Percentiles rank a stretch among this genome's conserved stretches.
Evolutionary conservation across 2,113 vertebrate species (phyloP).

Genomic region (Fregetta grallaria): DNA sequence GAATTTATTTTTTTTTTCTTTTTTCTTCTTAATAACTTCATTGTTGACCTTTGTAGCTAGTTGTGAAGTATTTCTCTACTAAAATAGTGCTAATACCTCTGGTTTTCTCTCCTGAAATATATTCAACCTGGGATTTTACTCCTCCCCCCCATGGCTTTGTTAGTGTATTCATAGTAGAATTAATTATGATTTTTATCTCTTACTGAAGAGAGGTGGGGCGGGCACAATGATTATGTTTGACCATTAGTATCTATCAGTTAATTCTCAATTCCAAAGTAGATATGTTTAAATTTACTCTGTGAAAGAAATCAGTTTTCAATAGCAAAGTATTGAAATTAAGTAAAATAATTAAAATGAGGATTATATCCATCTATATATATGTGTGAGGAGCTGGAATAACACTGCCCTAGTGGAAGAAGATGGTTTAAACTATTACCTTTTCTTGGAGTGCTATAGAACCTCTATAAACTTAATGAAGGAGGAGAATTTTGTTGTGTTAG

Average conservation of each 20-base stretch:
- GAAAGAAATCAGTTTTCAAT: background rate
- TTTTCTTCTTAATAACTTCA: background rate
- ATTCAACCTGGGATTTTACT: background rate
- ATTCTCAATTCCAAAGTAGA: background rate
- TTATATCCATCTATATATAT: background rate
- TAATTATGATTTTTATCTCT: background rate
- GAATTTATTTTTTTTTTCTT: background rate
- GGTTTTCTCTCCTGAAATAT: background rate
- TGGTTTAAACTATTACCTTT: background rate
- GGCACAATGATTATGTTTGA: background rate
- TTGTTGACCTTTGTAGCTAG: background rate
- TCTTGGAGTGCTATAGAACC: background rate
- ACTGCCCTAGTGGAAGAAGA: background rate
- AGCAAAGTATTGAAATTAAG: background rate
- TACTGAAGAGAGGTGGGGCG: background rate
- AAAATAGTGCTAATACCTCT: background rate
- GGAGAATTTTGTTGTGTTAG: background rate
- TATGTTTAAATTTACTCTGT: background rate
- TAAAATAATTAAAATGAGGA: background rate
- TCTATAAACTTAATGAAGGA: background rate
- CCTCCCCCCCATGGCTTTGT: background rate
- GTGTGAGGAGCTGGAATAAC: background rate
- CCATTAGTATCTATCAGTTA: background rate
- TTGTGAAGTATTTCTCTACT: background rate
- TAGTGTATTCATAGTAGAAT: background rate